phyloP scores from a whole-genome alignment of 2,888 invertebrate genomes.

The Allolobophora icterica region DNA sequence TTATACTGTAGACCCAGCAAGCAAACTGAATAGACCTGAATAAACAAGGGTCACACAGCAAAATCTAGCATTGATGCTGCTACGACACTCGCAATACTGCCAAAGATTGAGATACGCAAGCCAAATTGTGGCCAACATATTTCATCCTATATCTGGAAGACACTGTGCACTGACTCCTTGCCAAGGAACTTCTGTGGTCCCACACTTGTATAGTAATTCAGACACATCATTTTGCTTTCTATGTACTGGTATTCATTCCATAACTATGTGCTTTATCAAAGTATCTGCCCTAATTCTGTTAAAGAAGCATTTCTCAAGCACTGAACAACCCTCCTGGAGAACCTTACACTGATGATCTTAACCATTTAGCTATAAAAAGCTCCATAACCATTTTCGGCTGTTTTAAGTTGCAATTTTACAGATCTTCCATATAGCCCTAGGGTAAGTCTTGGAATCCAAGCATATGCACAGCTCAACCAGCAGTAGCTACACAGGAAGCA shows the following conservation, averaged over 20 bases:
- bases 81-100: background rate
- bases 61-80: background rate
- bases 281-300: background rate
- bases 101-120: background rate
- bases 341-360: background rate
- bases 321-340: background rate
- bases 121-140: background rate
- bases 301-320: background rate
- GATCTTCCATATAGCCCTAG: too few relatives aligned
- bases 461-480: background rate
- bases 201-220: too few relatives aligned
- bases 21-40: too few relatives aligned
- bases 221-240: too few relatives aligned
- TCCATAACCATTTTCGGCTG: background rate
- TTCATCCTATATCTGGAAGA: too few relatives aligned
- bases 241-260: background rate
- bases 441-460: background rate
- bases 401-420: background rate
- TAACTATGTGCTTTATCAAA: background rate
- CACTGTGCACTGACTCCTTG: too few relatives aligned
- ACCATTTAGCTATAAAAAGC: background rate
- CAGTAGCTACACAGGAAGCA: background rate
- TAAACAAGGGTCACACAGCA: background rate
- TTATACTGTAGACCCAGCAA: too few relatives aligned
- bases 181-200: too few relatives aligned